These are phyloP conservation scores for Drosophila stalkeri DNA, from an alignment of 2,888 invertebrate species.

Conservation along the genomic window DNA sequence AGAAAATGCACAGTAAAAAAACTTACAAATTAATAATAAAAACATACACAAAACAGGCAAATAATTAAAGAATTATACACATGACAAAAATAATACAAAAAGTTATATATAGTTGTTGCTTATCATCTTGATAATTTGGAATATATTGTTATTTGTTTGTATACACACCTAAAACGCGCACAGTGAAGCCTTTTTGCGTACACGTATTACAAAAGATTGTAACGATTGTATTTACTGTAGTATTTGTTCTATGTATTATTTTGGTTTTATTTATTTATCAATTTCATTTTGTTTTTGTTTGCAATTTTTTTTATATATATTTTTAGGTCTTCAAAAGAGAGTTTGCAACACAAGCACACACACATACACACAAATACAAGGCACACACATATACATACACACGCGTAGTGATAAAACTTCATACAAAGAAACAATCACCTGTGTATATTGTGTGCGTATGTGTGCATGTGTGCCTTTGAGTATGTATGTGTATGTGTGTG, in stretches of 20 bases:
- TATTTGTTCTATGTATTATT: constrained; percentile 47
- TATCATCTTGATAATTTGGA: constrained; percentile 50
- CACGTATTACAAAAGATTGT: constrained; percentile 44
- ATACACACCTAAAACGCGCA: constrained; percentile 77
- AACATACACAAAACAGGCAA: constrained; percentile 42
- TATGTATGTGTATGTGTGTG: constrained; percentile 12
- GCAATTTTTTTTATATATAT: neutral
- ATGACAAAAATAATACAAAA: constrained; percentile 37
- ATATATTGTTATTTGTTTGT: constrained; percentile 53
- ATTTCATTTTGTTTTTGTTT: constrained; percentile 2
- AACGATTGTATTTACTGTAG: constrained; percentile 48
- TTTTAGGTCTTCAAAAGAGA: neutral
- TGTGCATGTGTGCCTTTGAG: constrained; percentile 5
- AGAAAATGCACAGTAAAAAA: constrained; percentile 24
- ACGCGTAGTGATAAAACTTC: constrained; percentile 17
- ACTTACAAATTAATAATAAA: constrained; percentile 14
- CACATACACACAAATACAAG: constrained; percentile 18
- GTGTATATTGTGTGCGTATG: constrained; percentile 12
- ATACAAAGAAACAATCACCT: constrained; percentile 16
- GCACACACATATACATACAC: constrained; percentile 14
- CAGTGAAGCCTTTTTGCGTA: constrained; percentile 64
- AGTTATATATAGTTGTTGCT: constrained; percentile 21
- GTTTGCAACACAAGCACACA: constrained; percentile 28
- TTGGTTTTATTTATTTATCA: constrained; percentile 51
- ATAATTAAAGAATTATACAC: constrained; percentile 37